Percentiles rank a stretch among this genome's conserved stretches.
Conservation (phyloP, 2,888 invertebrate species). For the Pseudolycoriella hygida region DNA sequence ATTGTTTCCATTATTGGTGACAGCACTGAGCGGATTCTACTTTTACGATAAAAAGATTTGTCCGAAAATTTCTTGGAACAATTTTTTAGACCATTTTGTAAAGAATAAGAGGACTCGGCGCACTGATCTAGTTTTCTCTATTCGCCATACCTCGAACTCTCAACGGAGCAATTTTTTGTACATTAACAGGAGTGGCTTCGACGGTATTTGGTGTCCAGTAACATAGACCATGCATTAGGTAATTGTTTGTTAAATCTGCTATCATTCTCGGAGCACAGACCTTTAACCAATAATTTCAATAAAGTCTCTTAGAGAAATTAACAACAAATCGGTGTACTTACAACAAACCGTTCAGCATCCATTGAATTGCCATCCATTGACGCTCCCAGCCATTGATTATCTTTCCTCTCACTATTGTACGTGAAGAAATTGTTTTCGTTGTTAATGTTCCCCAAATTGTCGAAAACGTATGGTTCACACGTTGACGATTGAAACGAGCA, state of each 20-base stretch:
- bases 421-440: slow-evolving; percentile 2
- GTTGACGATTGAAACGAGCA: slow-evolving; percentile 22
- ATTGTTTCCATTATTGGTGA: too few species aligned
- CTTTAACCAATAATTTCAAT: slow-evolving; percentile 8
- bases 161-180: slow-evolving; percentile 25
- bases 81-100: too few species aligned
- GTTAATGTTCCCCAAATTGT: slow-evolving; percentile 3
- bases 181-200: slow-evolving; percentile 17
- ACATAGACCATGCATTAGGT: slow-evolving; percentile 28
- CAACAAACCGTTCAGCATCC: slow-evolving; percentile 27
- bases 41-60: too few species aligned
- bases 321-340: slow-evolving; percentile 12
- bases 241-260: slow-evolving; percentile 18
- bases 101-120: neutral
- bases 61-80: too few species aligned
- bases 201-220: slow-evolving; percentile 26
- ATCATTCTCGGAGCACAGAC: slow-evolving; percentile 26
- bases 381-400: slow-evolving; percentile 33
- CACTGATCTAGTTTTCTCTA: neutral
- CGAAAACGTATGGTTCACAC: slow-evolving; percentile 26
- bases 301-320: too few species aligned
- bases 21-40: neutral
- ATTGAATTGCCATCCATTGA: slow-evolving; percentile 30
- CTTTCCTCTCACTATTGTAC: slow-evolving; percentile 22
- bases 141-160: slow-evolving; percentile 15